phyloP scores from a whole-genome alignment of 2,113 vertebrate species.

The Halichoeres trimaculatus region DNA sequence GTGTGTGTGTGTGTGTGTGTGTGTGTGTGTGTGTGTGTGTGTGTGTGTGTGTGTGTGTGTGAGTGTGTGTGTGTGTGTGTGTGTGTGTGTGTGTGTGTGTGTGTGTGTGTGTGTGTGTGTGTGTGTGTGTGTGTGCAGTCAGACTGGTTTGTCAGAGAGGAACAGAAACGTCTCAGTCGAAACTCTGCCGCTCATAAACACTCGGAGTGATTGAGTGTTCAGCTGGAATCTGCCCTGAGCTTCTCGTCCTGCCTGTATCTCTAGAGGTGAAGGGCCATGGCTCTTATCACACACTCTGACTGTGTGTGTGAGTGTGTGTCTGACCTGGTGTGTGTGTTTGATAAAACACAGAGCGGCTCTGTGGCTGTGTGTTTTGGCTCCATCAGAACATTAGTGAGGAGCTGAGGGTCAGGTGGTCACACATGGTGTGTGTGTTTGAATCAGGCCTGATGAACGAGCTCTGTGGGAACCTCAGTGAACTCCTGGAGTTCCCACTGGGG shows the following conservation, averaged over 20 bases:
- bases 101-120: neutral
- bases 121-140: constrained; percentile 42
- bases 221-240: constrained; percentile 25
- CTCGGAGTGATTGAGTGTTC: constrained; percentile 45
- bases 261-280: constrained; percentile 48
- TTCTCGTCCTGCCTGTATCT: constrained; percentile 55
- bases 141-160: constrained; percentile 74
- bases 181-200: constrained; percentile 66
- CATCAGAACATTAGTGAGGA: constrained; percentile 61
- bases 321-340: constrained; percentile 48
- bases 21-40: neutral
- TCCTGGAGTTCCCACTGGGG: neutral
- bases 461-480: constrained; percentile 21
- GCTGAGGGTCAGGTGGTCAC: constrained; percentile 71
- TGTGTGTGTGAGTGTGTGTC: constrained; percentile 33
- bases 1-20: constrained; percentile 16
- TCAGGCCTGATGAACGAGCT: constrained; percentile 52
- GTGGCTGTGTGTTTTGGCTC: constrained; percentile 75
- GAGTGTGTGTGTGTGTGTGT: constrained; percentile 21
- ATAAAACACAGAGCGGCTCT: constrained; percentile 72
- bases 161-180: constrained; percentile 57
- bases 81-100: constrained; percentile 21
- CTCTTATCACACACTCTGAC: constrained; percentile 65
- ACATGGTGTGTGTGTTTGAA: constrained; percentile 50
- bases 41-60: constrained; percentile 33